Conservation (phyloP, 2,113 vertebrate genomes). For the cattle (Bos taurus) region ARS-UCD2.0 NC_037339.1:30674501-30675000, state of each 20-base stretch:
- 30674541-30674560: not conserved
- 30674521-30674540: not conserved
- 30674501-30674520: not conserved
- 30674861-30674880: not conserved
- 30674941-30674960: not conserved
- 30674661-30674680: not conserved
- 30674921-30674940: not conserved
- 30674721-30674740: fast-evolving
- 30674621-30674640: not conserved
- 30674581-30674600: not conserved
- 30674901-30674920: not conserved
- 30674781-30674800: not conserved
- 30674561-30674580: not conserved
- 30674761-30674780: fast-evolving
- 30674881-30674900: not conserved
- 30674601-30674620: fast-evolving
- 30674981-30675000: not conserved
- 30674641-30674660: not conserved
- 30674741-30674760: too few species aligned
- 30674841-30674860: not conserved
- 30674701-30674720: not conserved
- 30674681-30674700: fast-evolving
- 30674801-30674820: not conserved
- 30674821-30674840: not conserved
- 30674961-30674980: not conserved